Evolutionary conservation across 2,888 invertebrate genomes (phyloP), one percentile per base, ranked within the genome.

Genomic region (Gari tellinella): DNA sequence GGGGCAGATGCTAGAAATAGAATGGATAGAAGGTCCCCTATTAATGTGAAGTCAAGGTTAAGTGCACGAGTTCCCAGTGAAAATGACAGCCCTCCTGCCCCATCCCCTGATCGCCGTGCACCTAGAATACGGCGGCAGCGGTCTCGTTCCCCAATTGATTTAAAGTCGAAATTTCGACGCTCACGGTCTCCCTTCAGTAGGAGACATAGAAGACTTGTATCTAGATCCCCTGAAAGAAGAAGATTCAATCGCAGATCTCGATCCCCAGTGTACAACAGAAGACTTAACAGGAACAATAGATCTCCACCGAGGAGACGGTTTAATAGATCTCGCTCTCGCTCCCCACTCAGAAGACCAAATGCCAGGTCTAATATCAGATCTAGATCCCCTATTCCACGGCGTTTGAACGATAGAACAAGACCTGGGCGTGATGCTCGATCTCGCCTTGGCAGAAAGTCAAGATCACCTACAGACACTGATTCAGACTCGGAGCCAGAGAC

Each of bases 401-500:
- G 15, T 14, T 8, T 10, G 2, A 21, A 31, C 8, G 26, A n/a
- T 17, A 51, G 77, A 12, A 69, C 72, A 17, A 62, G 66, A 25
- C 5, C 45, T 25, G 77, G 63, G 26, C 51, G 73, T 26, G 72
- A 78, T 63, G 63, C 62, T 3, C 45, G 77, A 40, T 66, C 77
- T n/a, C 45, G 77, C 15, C 51, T 78, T 1, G 66, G 72, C 15
- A 61, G 64, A 48, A 78, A 73, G 52, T 78, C 77, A 12, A 46
- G 77, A 5, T 73, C 77, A 2, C 77, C 77, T 10, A 64, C 77
- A 51, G 73, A 69, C 43, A 66, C 69, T 19, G 57, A 67, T 41
- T 43, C 52, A 19, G 60, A 60, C 37, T 58, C 57, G 1, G 69
- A 69, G 23, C 64, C 67, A 12, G 68, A 72, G 10, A 52, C 57